These are phyloP conservation scores for Drosophila putrida DNA, from an alignment of 2,888 invertebrate species.

Conservation along the genomic window DNA sequence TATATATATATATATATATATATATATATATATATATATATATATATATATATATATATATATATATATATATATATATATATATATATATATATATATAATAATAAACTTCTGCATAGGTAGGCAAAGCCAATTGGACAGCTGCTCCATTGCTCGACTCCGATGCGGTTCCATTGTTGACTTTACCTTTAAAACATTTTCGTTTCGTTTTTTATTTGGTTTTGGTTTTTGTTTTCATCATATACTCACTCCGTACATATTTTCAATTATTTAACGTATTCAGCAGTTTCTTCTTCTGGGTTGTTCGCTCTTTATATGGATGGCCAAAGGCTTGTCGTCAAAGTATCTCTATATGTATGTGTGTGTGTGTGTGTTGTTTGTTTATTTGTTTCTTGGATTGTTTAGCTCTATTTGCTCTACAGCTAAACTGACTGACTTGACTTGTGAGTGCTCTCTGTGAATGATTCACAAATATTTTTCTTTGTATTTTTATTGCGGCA, in stretches of 20 bases:
- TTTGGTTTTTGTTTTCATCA: slow-evolving; percentile 54
- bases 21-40: too few relatives aligned
- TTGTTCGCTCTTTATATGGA: slow-evolving; percentile 55
- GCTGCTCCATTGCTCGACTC: slow-evolving; percentile 51
- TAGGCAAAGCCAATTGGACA: slow-evolving; percentile 72
- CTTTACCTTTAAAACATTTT: slow-evolving; percentile 71
- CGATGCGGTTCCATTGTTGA: slow-evolving; percentile 52
- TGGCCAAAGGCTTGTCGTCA: slow-evolving; percentile 64
- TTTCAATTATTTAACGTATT: slow-evolving; percentile 50
- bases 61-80: too few relatives aligned
- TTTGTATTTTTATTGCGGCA: slow-evolving; percentile 47
- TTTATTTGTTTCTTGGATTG: slow-evolving; percentile 51
- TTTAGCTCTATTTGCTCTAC: slow-evolving; percentile 73
- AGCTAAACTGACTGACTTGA: slow-evolving; percentile 23
- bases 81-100: background rate
- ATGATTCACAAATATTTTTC: slow-evolving; percentile 55
- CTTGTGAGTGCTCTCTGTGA: slow-evolving; percentile 34
- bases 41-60: too few relatives aligned
- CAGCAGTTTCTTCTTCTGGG: slow-evolving; percentile 48
- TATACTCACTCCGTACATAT: slow-evolving; percentile 12
- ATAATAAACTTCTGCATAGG: slow-evolving; percentile 66
- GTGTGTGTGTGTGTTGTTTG: slow-evolving; percentile 26
- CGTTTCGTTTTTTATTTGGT: slow-evolving; percentile 38
- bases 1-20: background rate
- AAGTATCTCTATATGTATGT: background rate